Percentiles rank a stretch among this genome's conserved stretches.
These are phyloP conservation scores for Orthosia incerta DNA, from an alignment of 2,888 invertebrate genomes.

Conservation along the genomic window DNA sequence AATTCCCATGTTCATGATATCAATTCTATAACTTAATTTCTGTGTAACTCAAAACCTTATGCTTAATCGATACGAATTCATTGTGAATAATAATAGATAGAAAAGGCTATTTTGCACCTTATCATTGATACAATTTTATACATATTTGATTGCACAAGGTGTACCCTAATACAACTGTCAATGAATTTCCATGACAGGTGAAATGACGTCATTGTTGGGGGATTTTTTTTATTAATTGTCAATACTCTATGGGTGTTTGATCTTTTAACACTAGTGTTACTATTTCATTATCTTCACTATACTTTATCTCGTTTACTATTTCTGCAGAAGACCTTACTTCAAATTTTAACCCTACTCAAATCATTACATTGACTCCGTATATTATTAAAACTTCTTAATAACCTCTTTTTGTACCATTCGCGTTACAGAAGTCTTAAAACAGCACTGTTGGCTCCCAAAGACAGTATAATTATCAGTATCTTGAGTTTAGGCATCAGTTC, in stretches of 20 bases:
- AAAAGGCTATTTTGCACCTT: conserved; percentile 49
- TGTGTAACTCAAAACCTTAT: conserved; percentile 21
- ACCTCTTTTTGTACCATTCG: not conserved
- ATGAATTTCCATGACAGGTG: conserved; percentile 50
- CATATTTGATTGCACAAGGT: conserved; percentile 29
- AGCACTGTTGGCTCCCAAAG: not conserved
- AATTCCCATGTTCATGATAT: conserved; percentile 1
- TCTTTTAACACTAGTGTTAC: not conserved
- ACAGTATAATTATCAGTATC: not conserved
- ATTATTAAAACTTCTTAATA: not conserved
- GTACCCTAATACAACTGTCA: conserved; percentile 35
- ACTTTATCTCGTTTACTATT: not conserved
- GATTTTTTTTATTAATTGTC: conserved; percentile 1
- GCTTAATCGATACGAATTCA: conserved; percentile 37
- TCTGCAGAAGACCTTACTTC: not conserved
- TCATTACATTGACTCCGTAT: not conserved
- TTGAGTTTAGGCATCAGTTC: not conserved
- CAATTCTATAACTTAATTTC: conserved; percentile 4
- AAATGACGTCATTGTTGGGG: conserved; percentile 45
- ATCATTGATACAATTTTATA: conserved; percentile 18
- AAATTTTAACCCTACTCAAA: not conserved
- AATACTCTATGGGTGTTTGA: not conserved
- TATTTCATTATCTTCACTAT: not conserved
- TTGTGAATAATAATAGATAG: conserved; percentile 15
- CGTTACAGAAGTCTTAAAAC: not conserved